Base-by-base conservation (phyloP, 2,113 vertebrate species). In the Gnathochromis pfefferi region DNA sequence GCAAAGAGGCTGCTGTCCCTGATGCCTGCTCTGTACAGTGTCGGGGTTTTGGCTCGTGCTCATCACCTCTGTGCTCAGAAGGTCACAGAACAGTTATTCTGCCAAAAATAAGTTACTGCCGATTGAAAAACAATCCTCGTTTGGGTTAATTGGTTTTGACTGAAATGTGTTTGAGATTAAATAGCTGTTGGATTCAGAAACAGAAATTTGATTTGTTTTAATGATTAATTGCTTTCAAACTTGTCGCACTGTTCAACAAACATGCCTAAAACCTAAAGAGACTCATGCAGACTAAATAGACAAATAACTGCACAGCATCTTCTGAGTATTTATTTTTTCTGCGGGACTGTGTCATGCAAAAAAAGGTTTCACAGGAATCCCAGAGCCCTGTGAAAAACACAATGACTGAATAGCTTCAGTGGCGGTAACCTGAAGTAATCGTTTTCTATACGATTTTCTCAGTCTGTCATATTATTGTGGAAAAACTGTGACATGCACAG, bases 131-230 rank as follows among this genome's bases (percentile, higher is more conserved):
- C 45, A 78, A 31, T 49, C 73, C 10, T 78, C 9, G 7, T 78
- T 28, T 31, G 42, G 10, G 2, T 78, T 51, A 51, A 51, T 19
- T 51, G 45, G 45, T 8, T 31, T 31, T 8, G 42, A 49, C 16
- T 51, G 45, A 78, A 42, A 78, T 8, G 73, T 26, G 21, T 73
- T 73, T 47, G 26, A 78, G 45, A 78, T 78, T 31, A 78, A 78
- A 51, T 5, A 49, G 10, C 5, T 31, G 42, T 78, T 78, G 70
- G 42, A 49, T 49, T 49, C 42, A 75, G 23, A 75, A 45, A 0
- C 23, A 75, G 14, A 49, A 75, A 49, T 49, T 26, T 47, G 23
- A 49, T 49, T 31, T 49, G 45, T 49, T 31, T 49, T 51, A 49
- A 8, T 78, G 26, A 78, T 31, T 78, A 19, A 51, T 12, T 78